phyloP scores from a whole-genome alignment of 2,797 vertebrate species.

The Alfaro cultratus region DNA sequence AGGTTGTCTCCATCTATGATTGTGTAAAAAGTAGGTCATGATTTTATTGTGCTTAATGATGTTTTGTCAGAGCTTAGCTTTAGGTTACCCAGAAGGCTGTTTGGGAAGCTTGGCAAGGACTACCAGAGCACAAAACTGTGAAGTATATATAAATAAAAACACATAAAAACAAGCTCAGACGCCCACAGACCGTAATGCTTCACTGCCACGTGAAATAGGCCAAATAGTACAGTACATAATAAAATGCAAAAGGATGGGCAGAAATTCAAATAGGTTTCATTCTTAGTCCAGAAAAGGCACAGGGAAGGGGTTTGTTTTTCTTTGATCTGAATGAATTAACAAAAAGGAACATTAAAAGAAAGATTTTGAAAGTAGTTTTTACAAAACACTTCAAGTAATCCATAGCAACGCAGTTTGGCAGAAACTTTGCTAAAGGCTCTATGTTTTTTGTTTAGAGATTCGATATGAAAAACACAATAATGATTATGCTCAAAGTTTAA shows the following conservation, averaged over 20 bases:
- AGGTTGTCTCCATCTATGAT: constrained; percentile 20
- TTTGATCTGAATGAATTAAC: neutral
- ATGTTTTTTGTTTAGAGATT: neutral
- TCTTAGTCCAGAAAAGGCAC: neutral
- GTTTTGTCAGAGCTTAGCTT: constrained; percentile 60
- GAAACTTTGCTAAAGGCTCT: neutral
- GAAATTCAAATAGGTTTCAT: neutral
- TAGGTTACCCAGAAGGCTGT: constrained; percentile 43
- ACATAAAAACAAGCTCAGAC: constrained; percentile 1
- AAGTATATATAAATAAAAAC: constrained; percentile 35
- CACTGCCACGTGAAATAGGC: constrained; percentile 1
- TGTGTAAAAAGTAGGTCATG: constrained; percentile 66
- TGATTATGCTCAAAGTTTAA: neutral
- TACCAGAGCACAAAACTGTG: neutral
- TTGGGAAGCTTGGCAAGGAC: constrained; percentile 20
- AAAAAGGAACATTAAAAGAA: neutral
- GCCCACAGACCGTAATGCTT: neutral
- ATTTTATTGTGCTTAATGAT: constrained; percentile 67
- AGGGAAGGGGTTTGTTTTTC: neutral
- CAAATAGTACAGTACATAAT: constrained; percentile 6
- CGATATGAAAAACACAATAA: neutral
- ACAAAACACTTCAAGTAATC: neutral
- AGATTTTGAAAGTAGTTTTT: neutral
- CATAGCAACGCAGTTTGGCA: neutral
- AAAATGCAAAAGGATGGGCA: neutral